Conservation (phyloP, 2,888 invertebrate genomes). For the Synergus umbraculus region DNA sequence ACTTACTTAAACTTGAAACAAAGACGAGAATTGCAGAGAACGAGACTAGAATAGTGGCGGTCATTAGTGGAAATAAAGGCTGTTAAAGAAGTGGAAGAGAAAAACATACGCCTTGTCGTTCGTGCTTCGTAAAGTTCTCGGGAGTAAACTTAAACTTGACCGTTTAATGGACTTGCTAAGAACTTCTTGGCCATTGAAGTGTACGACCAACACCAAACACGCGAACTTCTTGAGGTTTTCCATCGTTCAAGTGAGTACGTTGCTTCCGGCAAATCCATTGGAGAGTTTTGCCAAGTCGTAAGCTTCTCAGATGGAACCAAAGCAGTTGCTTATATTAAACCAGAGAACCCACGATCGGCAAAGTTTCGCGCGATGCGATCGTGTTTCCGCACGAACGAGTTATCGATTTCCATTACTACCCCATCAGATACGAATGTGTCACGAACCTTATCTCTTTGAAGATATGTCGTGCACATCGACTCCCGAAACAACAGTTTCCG, state of each 20-base stretch:
- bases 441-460: slow-evolving; percentile 27
- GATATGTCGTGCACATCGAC: slow-evolving; percentile 9
- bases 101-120: slow-evolving; percentile 28
- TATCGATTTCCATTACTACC: slow-evolving; percentile 35
- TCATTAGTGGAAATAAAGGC: slow-evolving; percentile 33
- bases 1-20: slow-evolving; percentile 18
- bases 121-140: slow-evolving; percentile 11
- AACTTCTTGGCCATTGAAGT: slow-evolving; percentile 8
- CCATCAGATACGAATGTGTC: slow-evolving; percentile 28
- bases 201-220: not conserved
- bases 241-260: slow-evolving; percentile 15
- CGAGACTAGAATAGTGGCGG: slow-evolving; percentile 31
- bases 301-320: slow-evolving; percentile 11
- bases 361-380: slow-evolving; percentile 37
- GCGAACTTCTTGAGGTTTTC: slow-evolving; percentile 32
- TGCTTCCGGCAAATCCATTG: not conserved
- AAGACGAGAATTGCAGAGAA: not conserved
- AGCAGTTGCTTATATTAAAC: not conserved
- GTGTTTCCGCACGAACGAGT: slow-evolving; percentile 24
- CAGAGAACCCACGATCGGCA: slow-evolving; percentile 21
- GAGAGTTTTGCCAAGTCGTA: slow-evolving; percentile 30
- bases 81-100: slow-evolving; percentile 19
- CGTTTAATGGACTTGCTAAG: slow-evolving; percentile 32
- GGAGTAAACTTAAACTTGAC: slow-evolving; percentile 30
- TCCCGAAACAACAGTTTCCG: slow-evolving; percentile 29